Evolutionary conservation across 2,113 vertebrate genomes (phyloP).

Genomic region (Gallinago media): DNA sequence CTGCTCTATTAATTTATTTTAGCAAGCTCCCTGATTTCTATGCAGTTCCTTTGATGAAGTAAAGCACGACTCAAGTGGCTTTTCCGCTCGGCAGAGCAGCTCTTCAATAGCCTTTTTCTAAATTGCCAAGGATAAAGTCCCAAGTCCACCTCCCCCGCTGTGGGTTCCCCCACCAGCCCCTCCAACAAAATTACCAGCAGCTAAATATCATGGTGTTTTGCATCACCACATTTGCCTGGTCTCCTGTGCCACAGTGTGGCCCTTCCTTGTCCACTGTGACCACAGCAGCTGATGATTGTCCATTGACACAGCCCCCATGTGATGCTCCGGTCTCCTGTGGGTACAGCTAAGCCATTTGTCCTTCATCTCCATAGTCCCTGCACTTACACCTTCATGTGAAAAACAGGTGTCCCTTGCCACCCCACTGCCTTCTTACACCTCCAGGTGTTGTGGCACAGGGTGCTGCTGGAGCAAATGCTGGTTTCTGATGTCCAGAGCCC

Average conservation of each 20-base stretch:
- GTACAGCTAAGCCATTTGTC: neutral
- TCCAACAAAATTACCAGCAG: neutral
- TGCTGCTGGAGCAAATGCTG: neutral
- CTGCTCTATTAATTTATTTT: slow-evolving; percentile 38
- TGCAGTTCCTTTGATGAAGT: slow-evolving; percentile 45
- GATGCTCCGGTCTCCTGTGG: neutral
- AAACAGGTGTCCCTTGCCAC: fast-evolving
- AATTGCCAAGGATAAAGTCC: neutral
- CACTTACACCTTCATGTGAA: neutral
- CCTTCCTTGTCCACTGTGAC: neutral
- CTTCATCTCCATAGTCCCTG: neutral
- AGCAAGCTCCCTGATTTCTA: slow-evolving; percentile 43
- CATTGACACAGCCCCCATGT: neutral
- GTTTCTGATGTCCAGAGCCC: neutral
- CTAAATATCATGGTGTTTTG: neutral
- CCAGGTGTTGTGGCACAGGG: too few relatives aligned
- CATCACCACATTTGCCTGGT: neutral
- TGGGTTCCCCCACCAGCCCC: neutral
- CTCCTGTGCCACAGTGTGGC: neutral
- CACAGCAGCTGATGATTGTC: neutral
- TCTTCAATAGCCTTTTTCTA: slow-evolving; percentile 4
- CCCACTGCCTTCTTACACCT: neutral
- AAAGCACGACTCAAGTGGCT: slow-evolving; percentile 2
- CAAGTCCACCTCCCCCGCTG: fast-evolving
- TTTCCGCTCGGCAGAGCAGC: neutral